Base-by-base conservation (phyloP, 2,888 invertebrate genomes). In the Cactoblastis cactorum region DNA sequence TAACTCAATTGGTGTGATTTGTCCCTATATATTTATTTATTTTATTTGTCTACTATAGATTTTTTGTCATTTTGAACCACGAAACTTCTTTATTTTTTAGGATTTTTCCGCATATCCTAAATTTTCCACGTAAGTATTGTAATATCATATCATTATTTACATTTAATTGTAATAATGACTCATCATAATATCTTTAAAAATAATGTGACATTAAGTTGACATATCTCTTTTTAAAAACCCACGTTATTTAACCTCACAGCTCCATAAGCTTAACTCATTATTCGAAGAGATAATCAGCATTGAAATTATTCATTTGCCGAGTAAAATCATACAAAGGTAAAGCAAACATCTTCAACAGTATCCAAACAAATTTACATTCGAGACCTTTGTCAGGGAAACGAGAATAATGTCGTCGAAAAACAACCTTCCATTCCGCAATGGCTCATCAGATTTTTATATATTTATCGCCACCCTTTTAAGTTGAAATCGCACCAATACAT, bases 381-480 rank as follows among this genome's bases (percentile, higher is more conserved):
- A 61, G 71, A 75, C 71, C 74, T 80, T 83, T 81, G 82, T 80
- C 77, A 73, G 65, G 56, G 74, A 80, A 77, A 81, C 68, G 69
- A 78, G 76, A 79, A 79, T 77, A 77, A 80, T 76, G 74, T 73
- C 72, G 57, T 59, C 55, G 53, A 69, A 69, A 64, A 58, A 61
- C 69, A 70, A 67, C 68, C 71, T 73, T 77, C 69, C 76, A 75
- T 71, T 76, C 68, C 59, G 77, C 80, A 74, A 77, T 79, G 71
- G 72, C 69, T 80, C 80, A 81, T 82, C 75, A 76, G 71, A 78
- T 77, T 75, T 82, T 73, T 68, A 69, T 70, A 75, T 84, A 84
- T 87, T 84, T 86, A 86, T 88, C 85, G 61, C 75, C 79, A 85
- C 75, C 80, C 83, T 87, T 87, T 86, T 85, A 85, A 80, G 84